These are phyloP conservation scores for Microcebus lehilahytsara DNA, from an alignment of 2,113 vertebrate species.

Conservation along the genomic window DNA sequence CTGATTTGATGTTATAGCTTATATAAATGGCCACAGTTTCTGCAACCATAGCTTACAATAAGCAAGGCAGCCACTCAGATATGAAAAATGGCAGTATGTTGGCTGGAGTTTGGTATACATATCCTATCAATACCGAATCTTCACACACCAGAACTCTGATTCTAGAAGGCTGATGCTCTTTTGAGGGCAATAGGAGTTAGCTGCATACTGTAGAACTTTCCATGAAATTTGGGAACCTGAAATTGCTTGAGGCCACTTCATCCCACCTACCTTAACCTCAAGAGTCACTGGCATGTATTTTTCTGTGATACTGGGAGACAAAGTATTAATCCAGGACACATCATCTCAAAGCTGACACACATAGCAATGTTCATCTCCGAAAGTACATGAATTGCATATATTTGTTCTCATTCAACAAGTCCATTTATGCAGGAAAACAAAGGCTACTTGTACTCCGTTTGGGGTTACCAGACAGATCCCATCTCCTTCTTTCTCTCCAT, in stretches of 20 bases:
- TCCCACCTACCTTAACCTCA: slow-evolving; percentile 50
- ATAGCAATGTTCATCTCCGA: slow-evolving; percentile 75
- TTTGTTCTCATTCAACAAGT: slow-evolving; percentile 81
- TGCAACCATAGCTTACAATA: slow-evolving; percentile 28
- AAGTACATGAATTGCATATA: slow-evolving; percentile 84
- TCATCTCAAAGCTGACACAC: slow-evolving; percentile 77
- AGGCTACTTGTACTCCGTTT: slow-evolving; percentile 76
- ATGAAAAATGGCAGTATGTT: neutral
- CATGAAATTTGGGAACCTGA: slow-evolving; percentile 46
- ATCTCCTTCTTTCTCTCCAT: slow-evolving; percentile 67
- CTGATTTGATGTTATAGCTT: slow-evolving; percentile 78
- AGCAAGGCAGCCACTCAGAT: slow-evolving; percentile 54
- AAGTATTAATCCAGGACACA: slow-evolving; percentile 70
- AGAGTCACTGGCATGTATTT: slow-evolving; percentile 55
- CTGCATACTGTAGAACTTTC: slow-evolving; percentile 47
- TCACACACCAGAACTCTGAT: slow-evolving; percentile 45
- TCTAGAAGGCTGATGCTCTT: slow-evolving; percentile 19
- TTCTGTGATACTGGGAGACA: slow-evolving; percentile 75
- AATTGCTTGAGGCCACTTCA: slow-evolving; percentile 23
- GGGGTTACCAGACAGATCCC: slow-evolving; percentile 64
- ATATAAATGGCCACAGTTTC: slow-evolving; percentile 62
- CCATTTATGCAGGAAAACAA: slow-evolving; percentile 78
- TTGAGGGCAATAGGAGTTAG: slow-evolving; percentile 34
- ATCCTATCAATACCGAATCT: neutral
- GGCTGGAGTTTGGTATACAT: slow-evolving; percentile 46